A percentile compares a stretch with the other conserved stretches of the same genome.
Evolutionary conservation across 2,888 invertebrate genomes (phyloP).

Genomic region (Meteorus colon): DNA sequence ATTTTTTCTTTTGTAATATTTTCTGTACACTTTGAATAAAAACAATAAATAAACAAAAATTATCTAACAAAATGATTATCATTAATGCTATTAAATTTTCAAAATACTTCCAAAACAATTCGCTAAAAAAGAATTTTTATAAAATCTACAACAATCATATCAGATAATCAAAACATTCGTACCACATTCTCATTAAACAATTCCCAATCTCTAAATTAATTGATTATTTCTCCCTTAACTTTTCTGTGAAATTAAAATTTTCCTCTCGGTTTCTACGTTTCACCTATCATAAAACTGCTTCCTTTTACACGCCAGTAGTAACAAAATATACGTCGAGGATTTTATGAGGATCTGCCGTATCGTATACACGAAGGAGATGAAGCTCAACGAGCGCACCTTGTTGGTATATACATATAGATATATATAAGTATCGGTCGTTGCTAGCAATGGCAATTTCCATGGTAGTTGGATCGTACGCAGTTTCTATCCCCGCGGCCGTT

Average conservation of each 20-base stretch:
- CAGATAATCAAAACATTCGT: too few species aligned
- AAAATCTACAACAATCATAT: too few species aligned
- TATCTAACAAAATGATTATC: too few species aligned
- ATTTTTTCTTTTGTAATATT: too few species aligned
- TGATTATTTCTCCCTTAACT: not conserved
- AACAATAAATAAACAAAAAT: too few species aligned
- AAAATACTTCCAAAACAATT: too few species aligned
- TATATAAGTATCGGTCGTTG: slow-evolving; percentile 4
- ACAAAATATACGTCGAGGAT: slow-evolving; percentile 7
- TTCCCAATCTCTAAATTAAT: not conserved
- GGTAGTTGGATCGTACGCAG: slow-evolving; percentile 38
- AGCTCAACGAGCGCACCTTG: slow-evolving; percentile 39
- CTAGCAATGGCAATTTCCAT: slow-evolving; percentile 38
- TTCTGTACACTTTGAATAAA: too few species aligned
- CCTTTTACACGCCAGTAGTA: slow-evolving; percentile 7
- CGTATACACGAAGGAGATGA: slow-evolving; percentile 38
- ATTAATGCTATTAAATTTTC: too few species aligned
- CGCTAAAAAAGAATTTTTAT: too few species aligned
- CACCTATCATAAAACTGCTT: slow-evolving; percentile 4
- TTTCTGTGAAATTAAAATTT: not conserved
- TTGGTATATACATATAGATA: not conserved
- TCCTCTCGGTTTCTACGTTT: not conserved
- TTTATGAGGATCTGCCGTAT: slow-evolving; percentile 29
- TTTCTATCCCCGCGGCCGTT: slow-evolving; percentile 39
- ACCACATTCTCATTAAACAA: too few species aligned